A percentile compares a stretch with the other conserved stretches of the same genome.
These are phyloP conservation scores for Mimachlamys varia DNA, from an alignment of 2,888 invertebrate species.

Conservation along the genomic window DNA sequence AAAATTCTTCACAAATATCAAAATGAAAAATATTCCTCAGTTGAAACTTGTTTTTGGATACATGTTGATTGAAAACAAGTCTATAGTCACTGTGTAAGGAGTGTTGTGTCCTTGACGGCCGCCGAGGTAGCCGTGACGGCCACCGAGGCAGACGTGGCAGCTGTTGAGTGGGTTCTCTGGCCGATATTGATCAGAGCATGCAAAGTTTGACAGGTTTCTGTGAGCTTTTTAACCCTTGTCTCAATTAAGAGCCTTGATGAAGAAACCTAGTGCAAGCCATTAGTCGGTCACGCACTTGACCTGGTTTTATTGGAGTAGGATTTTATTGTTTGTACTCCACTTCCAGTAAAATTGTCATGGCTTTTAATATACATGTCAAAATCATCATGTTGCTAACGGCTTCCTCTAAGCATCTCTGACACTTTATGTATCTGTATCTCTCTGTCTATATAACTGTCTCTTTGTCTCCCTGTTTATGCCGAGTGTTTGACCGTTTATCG, in stretches of 20 bases:
- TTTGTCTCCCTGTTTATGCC: too few relatives aligned
- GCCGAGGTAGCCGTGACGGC: not conserved
- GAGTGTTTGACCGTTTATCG: too few relatives aligned
- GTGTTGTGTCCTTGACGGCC: too few relatives aligned
- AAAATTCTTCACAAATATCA: too few relatives aligned
- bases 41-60: too few relatives aligned
- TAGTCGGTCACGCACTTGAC: not conserved
- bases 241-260: not conserved
- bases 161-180: not conserved
- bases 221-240: not conserved
- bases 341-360: not conserved
- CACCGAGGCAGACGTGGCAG: not conserved
- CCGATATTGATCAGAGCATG: not conserved
- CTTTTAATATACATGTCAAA: not conserved
- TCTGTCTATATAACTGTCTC: too few relatives aligned
- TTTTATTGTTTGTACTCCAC: not conserved
- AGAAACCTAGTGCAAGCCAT: not conserved
- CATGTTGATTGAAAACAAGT: too few relatives aligned
- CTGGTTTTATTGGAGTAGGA: not conserved
- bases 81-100: too few relatives aligned
- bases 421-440: not conserved
- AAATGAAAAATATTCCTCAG: too few relatives aligned
- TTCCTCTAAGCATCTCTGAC: not conserved
- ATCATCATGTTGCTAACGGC: not conserved
- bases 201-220: not conserved